phyloP scores from a whole-genome alignment of 2,113 vertebrate species.

The Naja naja region DNA sequence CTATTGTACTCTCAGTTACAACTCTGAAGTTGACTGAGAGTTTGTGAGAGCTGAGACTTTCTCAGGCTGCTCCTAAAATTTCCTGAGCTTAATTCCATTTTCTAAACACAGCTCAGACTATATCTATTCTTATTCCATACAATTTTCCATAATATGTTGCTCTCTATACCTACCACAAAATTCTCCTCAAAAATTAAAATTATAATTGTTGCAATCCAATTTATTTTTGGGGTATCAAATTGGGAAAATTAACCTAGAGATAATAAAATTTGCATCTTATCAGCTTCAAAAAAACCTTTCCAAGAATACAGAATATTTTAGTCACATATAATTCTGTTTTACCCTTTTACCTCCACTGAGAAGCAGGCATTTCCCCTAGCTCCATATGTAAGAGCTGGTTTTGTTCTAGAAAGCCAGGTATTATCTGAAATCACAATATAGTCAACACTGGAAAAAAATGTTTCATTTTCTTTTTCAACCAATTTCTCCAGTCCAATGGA shows the following conservation, averaged over 20 bases:
- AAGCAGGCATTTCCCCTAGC: slow-evolving; percentile 74
- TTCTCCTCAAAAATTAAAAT: not conserved
- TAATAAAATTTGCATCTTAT: not conserved
- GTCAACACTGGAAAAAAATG: slow-evolving; percentile 73
- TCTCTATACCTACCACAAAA: not conserved
- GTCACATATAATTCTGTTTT: not conserved
- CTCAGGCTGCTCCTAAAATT: not conserved
- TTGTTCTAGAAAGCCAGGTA: slow-evolving; percentile 69
- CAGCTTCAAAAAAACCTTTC: not conserved
- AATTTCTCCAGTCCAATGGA: slow-evolving; percentile 71
- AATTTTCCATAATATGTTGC: not conserved
- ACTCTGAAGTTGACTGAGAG: not conserved
- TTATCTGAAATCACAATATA: slow-evolving; percentile 77
- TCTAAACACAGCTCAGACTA: not conserved
- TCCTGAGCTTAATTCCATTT: not conserved
- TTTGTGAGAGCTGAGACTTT: not conserved
- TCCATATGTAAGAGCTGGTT: slow-evolving; percentile 72
- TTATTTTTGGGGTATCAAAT: not conserved
- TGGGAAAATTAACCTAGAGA: not conserved
- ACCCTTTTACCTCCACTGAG: slow-evolving; percentile 69
- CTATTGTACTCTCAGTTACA: not conserved
- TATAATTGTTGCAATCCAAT: not conserved
- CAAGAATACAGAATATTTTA: not conserved
- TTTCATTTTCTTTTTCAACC: slow-evolving; percentile 52
- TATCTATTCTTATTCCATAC: not conserved